These are phyloP conservation scores for Orycteropus afer DNA, from an alignment of 2,113 vertebrate genomes.

Conservation along the genomic window DNA sequence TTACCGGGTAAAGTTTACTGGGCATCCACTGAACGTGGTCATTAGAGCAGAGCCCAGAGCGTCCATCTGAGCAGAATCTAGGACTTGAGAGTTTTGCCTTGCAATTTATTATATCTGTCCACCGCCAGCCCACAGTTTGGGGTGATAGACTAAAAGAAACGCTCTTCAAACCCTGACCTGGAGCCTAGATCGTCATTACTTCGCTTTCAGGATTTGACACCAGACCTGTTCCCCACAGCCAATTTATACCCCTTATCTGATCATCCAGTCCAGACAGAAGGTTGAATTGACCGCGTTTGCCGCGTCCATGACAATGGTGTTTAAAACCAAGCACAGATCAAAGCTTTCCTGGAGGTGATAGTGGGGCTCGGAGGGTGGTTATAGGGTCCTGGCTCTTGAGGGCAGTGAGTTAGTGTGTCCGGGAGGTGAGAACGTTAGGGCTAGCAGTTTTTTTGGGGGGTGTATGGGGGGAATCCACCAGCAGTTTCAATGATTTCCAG, in stretches of 20 bases:
- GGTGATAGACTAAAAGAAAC: not conserved
- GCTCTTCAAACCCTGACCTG: not conserved
- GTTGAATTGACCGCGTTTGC: constrained; percentile 34
- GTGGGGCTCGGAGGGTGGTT: not conserved
- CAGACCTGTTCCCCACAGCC: constrained; percentile 37
- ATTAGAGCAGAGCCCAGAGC: not conserved
- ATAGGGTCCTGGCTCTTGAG: not conserved
- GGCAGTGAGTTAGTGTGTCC: not conserved
- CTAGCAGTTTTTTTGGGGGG: not conserved
- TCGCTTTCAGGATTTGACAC: constrained; percentile 52
- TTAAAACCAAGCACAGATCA: constrained; percentile 60
- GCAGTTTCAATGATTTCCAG: constrained; percentile 31
- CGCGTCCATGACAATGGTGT: constrained; percentile 66
- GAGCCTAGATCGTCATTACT: not conserved
- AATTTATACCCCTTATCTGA: constrained; percentile 80
- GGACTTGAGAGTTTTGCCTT: constrained; percentile 55
- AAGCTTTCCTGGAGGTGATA: not conserved
- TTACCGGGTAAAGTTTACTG: constrained; percentile 62
- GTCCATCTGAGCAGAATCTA: not conserved
- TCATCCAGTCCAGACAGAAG: constrained; percentile 52
- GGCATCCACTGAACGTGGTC: constrained; percentile 34
- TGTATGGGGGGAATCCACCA: not conserved
- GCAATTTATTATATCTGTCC: constrained; percentile 80
- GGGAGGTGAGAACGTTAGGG: not conserved
- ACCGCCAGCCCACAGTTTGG: not conserved